Evolutionary conservation across 2,113 vertebrate species (phyloP).

Genomic region (Ochotona curzoniae): DNA sequence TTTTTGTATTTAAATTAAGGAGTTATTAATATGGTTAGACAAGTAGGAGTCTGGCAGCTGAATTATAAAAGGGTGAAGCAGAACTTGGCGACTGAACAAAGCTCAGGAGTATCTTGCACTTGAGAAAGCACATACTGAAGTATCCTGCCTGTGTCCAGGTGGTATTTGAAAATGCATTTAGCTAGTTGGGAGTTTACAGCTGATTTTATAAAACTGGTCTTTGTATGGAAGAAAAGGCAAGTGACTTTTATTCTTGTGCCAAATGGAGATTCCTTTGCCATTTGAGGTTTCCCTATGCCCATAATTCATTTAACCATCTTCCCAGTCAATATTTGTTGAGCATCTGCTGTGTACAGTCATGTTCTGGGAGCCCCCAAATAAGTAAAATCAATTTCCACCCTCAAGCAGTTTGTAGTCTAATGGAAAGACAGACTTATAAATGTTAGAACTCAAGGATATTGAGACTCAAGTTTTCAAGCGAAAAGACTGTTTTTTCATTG

Average conservation of each 20-base stretch:
- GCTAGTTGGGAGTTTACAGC: slow-evolving; percentile 43
- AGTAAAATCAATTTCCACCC: slow-evolving; percentile 51
- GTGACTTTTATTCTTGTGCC: background rate
- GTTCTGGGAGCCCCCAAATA: slow-evolving; percentile 12
- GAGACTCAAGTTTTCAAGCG: slow-evolving; percentile 35
- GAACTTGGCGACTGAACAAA: slow-evolving; percentile 11
- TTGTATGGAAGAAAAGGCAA: background rate
- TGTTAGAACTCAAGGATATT: slow-evolving; percentile 4
- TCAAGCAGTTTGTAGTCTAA: slow-evolving; percentile 39
- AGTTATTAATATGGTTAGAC: slow-evolving; percentile 68
- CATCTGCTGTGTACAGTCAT: slow-evolving; percentile 7
- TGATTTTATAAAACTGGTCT: slow-evolving; percentile 33
- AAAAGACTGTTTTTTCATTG: slow-evolving; percentile 37
- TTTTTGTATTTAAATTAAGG: slow-evolving; percentile 78
- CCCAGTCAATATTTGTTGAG: slow-evolving; percentile 45
- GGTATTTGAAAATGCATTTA: slow-evolving; percentile 15
- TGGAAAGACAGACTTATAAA: slow-evolving; percentile 17
- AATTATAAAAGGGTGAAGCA: background rate
- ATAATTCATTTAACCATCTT: slow-evolving; percentile 14
- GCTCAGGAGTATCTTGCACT: background rate
- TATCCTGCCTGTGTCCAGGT: background rate
- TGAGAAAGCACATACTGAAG: slow-evolving; percentile 13
- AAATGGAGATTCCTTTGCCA: slow-evolving; percentile 29
- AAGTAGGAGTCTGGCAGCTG: slow-evolving; percentile 51
- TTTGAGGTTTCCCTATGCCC: slow-evolving; percentile 13